Evolutionary conservation across 2,888 invertebrate species (phyloP), one percentile per base, ranked within the genome.

Genomic region (Eupithecia subfuscata): DNA sequence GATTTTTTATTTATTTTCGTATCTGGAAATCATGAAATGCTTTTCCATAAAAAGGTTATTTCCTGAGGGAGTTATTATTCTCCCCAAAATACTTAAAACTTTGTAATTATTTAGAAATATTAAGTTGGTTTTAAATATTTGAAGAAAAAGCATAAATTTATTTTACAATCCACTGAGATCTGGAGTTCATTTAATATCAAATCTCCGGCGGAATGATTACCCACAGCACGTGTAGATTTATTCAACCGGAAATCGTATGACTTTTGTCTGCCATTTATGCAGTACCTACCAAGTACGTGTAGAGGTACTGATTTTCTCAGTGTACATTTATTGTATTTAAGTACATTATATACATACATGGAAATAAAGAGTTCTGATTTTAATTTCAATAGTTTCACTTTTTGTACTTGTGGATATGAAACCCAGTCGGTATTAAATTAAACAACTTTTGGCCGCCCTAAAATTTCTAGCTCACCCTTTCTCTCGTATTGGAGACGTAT

Each of bases 401-500:
- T 56, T 60, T 22, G 9, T 56, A 56, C 52, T n/a, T n/a, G n/a
- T 48, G 8, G 7, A 18, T 48, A 52, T 3, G 48, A 9, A n/a
- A 52, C 52, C 52, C 8, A 56, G 11, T 22, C n/a, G 3, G 9
- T 16, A 22, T 3, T 9, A 56, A 60, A 25, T 2, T 56, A 22
- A 25, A 43, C 67, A 67, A 45, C 30, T 22, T 63, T 52, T 70
- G 22, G 12, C 18, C 25, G 43, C 25, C 12, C 30, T 43, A 22
- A 56, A 56, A 22, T 11, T 56, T 56, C 22, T 22, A 48, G 68
- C 71, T 71, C 16, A 73, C 76, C 70, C 73, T 68, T 73, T 68
- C 25, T 9, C 48, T 71, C 25, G 18, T 45, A 56, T 11, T 9
- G 73, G 75, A 75, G 73, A 77, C 83, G 85, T 84, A 78, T 75